phyloP scores from a whole-genome alignment of 2,888 invertebrate species.

The Malacosoma neustria region DNA sequence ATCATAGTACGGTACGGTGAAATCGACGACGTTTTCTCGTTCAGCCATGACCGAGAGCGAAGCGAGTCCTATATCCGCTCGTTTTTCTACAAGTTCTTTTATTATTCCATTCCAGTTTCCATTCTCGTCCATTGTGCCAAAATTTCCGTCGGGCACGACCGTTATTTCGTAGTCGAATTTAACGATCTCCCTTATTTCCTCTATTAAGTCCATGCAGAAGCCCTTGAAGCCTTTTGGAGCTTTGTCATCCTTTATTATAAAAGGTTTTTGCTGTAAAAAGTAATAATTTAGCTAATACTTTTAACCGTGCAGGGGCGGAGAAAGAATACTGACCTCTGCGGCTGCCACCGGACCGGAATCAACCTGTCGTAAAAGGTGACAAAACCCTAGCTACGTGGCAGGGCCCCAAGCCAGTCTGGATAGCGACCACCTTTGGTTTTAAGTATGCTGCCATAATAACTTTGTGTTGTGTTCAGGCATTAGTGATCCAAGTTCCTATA shows the following conservation, averaged over 20 bases:
- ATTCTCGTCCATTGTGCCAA: constrained; percentile 92
- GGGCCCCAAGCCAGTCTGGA: too few species aligned
- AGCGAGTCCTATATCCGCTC: constrained; percentile 94
- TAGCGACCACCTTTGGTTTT: too few species aligned
- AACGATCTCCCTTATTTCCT: constrained; percentile 88
- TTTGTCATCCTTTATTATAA: constrained; percentile 81
- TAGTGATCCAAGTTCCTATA: too few species aligned
- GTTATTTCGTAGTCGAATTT: constrained; percentile 94
- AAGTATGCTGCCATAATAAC: too few species aligned
- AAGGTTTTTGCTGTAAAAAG: constrained; percentile 85
- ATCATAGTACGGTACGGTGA: constrained; percentile 98
- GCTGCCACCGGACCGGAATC: too few species aligned
- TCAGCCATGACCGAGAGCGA: constrained; percentile 98
- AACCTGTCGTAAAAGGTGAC: too few species aligned
- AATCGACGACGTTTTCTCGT: constrained; percentile 96
- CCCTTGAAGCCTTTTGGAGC: constrained; percentile 83
- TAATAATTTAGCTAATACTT: constrained; percentile 3
- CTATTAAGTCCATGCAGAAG: constrained; percentile 95
- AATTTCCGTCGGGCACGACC: constrained; percentile 85
- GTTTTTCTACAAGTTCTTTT: constrained; percentile 85
- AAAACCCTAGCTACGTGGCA: too few species aligned
- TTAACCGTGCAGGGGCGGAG: too few species aligned
- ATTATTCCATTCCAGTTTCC: constrained; percentile 91
- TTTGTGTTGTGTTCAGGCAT: too few species aligned
- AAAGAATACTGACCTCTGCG: too few species aligned